Evolutionary conservation across 1,140 invertebrate species (phyloP).

Genomic region (Cataglyphis hispanica): DNA sequence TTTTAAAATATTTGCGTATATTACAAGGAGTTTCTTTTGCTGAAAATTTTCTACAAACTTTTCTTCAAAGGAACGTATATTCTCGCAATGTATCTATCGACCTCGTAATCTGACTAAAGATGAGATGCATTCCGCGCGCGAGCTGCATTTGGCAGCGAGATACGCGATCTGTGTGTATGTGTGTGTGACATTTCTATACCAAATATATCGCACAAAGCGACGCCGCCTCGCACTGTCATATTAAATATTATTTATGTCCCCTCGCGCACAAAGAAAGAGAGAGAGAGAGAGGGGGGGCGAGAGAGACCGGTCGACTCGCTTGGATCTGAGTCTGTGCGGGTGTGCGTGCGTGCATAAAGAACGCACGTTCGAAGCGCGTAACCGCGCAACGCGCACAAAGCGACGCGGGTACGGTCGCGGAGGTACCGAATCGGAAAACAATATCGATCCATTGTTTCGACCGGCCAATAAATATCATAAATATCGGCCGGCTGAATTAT

Average conservation of each 20-base stretch:
- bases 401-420: constrained; percentile 64
- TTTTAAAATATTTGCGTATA: neutral
- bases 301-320: constrained; percentile 55
- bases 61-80: neutral
- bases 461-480: constrained; percentile 85
- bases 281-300: neutral
- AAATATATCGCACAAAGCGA: constrained; percentile 83
- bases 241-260: constrained; percentile 86
- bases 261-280: constrained; percentile 73
- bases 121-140: constrained; percentile 17
- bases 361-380: constrained; percentile 44
- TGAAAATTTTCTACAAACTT: neutral
- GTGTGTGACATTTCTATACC: constrained; percentile 84
- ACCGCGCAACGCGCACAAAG: constrained; percentile 55
- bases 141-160: constrained; percentile 77
- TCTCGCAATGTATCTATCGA: neutral
- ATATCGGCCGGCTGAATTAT: constrained; percentile 79
- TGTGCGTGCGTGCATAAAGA: constrained; percentile 41
- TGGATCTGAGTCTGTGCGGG: constrained; percentile 14
- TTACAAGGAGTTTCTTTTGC: neutral
- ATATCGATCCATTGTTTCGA: constrained; percentile 86
- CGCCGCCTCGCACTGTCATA: constrained; percentile 83
- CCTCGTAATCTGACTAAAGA: neutral
- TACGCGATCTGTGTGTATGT: constrained; percentile 77
- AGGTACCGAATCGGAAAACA: constrained; percentile 85